Conservation (phyloP, 2,888 invertebrate species). For the Melanophora roralis region DNA sequence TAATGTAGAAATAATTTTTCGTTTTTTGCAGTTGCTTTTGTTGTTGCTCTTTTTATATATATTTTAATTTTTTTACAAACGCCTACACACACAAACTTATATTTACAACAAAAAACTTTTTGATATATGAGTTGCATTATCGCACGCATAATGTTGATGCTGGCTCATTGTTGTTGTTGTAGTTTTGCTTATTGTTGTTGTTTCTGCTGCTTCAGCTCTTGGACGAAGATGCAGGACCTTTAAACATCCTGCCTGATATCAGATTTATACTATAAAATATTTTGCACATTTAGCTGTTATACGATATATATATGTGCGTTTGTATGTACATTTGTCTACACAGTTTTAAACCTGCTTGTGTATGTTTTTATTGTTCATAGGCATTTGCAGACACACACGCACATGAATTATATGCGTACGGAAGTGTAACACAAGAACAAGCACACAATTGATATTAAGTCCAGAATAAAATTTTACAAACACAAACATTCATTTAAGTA, state of each 20-base stretch:
- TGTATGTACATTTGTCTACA: not conserved
- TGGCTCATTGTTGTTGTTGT: slow-evolving; percentile 52
- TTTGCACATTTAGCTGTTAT: slow-evolving; percentile 18
- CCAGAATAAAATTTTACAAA: slow-evolving; percentile 52
- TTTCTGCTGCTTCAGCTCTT: slow-evolving; percentile 22
- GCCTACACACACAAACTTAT: slow-evolving; percentile 35
- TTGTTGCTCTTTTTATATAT: slow-evolving; percentile 56
- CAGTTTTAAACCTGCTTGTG: not conserved
- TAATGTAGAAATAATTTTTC: no score
- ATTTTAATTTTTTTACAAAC: slow-evolving; percentile 52
- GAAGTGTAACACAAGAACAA: slow-evolving; percentile 44
- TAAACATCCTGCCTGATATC: slow-evolving; percentile 59
- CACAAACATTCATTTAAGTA: slow-evolving; percentile 11
- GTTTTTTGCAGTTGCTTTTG: no score
- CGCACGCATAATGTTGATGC: slow-evolving; percentile 61
- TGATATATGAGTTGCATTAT: slow-evolving; percentile 62
- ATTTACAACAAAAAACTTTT: slow-evolving; percentile 10
- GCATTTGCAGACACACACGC: slow-evolving; percentile 37
- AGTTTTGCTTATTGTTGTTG: slow-evolving; percentile 33
- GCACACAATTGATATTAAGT: slow-evolving; percentile 54
- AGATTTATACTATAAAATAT: slow-evolving; percentile 58
- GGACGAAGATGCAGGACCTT: slow-evolving; percentile 55
- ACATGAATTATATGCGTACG: slow-evolving; percentile 63
- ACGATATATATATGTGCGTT: slow-evolving; percentile 19
- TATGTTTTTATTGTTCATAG: not conserved